Evolutionary conservation across 1,140 invertebrate species (phyloP).

Genomic region (Macrobrachium rosenbergii): DNA sequence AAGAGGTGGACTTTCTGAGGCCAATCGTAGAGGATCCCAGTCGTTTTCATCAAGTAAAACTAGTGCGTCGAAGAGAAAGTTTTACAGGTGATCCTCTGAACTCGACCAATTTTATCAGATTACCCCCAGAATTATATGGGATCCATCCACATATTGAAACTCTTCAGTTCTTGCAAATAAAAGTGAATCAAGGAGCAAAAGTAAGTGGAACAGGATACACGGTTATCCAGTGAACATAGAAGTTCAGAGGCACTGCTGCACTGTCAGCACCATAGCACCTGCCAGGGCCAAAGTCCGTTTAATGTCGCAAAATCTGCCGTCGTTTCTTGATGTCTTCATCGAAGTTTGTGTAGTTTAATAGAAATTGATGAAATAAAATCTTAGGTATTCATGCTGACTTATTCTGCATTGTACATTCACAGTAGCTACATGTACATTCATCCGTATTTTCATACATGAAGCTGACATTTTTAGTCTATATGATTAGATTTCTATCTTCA

Average conservation of each 20-base stretch:
- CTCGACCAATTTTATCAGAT: no score
- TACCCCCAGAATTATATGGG: constrained; percentile 22
- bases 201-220: background rate
- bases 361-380: no score
- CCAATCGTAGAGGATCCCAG: constrained; percentile 15
- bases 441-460: no score
- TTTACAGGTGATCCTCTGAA: constrained; percentile 18
- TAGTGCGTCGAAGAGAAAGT: constrained; percentile 30
- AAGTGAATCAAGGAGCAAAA: constrained; percentile 25
- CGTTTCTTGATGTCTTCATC: no score
- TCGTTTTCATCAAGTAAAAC: constrained; percentile 1
- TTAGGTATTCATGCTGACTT: no score
- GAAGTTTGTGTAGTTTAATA: no score
- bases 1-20: constrained; percentile 29
- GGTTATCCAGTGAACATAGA: constrained; percentile 1
- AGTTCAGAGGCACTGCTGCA: constrained; percentile 2
- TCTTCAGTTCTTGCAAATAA: constrained; percentile 45
- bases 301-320: no score
- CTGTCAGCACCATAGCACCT: constrained; percentile 30
- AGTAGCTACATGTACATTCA: no score
- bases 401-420: no score
- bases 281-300: background rate
- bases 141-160: constrained; percentile 43
- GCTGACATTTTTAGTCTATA: no score
- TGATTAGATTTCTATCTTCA: no score